These are phyloP conservation scores for Troides aeacus DNA, from an alignment of 2,888 invertebrate genomes.

Conservation along the genomic window DNA sequence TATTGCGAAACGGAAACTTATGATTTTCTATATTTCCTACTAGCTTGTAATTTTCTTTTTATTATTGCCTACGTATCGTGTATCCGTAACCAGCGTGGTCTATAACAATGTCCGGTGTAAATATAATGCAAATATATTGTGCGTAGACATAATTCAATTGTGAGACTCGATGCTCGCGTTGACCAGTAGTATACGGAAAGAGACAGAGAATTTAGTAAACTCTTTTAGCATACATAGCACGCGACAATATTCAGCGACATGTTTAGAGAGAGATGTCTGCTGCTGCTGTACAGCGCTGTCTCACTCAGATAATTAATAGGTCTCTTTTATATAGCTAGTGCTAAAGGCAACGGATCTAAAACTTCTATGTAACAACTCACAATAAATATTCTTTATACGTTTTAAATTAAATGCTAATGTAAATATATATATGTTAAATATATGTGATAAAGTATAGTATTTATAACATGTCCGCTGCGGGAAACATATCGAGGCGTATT, in stretches of 20 bases:
- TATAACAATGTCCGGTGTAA: background rate
- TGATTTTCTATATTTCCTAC: background rate
- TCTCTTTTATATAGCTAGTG: background rate
- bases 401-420: background rate
- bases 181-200: background rate
- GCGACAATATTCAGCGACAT: too few relatives aligned
- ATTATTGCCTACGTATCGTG: background rate
- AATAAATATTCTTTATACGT: background rate
- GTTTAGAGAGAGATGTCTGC: background rate
- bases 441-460: slow-evolving; percentile 5
- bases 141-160: background rate
- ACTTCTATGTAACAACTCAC: background rate
- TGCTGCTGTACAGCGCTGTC: background rate
- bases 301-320: background rate
- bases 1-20: background rate
- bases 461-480: background rate
- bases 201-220: background rate
- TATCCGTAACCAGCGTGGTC: background rate
- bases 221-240: too few relatives aligned
- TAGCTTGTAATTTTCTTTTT: background rate
- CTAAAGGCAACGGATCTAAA: background rate
- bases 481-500: background rate
- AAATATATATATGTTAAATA: slow-evolving; percentile 4
- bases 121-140: slow-evolving; percentile 1
- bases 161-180: background rate